Conservation (phyloP, 2,797 vertebrate species). For the Dryobates pubescens region DNA sequence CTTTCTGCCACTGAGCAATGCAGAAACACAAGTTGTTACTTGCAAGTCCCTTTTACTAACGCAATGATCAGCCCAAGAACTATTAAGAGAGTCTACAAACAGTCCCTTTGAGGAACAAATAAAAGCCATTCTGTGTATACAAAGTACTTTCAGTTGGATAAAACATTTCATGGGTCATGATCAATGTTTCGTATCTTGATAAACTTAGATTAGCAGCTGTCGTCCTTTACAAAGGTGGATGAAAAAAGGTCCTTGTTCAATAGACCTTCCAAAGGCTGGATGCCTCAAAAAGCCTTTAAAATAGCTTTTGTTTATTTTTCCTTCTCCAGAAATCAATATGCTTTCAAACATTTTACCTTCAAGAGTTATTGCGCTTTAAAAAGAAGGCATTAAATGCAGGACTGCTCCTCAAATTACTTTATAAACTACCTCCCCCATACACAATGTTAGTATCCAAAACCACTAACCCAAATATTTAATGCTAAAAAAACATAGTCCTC, state of each 20-base stretch:
- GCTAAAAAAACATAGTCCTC: background rate
- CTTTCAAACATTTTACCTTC: constrained; percentile 22
- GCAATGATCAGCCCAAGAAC: background rate
- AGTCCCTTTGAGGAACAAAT: constrained; percentile 17
- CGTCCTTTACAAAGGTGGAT: constrained; percentile 12
- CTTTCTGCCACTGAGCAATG: background rate
- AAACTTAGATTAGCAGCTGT: constrained; percentile 26
- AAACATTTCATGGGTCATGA: constrained; percentile 34
- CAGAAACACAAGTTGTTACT: background rate
- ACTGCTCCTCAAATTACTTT: background rate
- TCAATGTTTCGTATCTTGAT: constrained; percentile 29
- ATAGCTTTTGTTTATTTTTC: background rate
- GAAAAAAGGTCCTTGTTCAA: background rate
- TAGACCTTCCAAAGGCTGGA: background rate
- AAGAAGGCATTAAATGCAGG: background rate
- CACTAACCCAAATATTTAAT: background rate
- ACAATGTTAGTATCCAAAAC: background rate
- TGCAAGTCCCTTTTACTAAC: background rate
- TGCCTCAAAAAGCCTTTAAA: constrained; percentile 22
- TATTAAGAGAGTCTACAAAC: constrained; percentile 1
- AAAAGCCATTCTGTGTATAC: constrained; percentile 2
- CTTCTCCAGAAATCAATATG: background rate
- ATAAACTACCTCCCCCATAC: background rate
- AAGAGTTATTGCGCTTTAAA: background rate
- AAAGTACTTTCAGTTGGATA: constrained; percentile 2